Evolutionary conservation across 2,888 invertebrate species (phyloP).

Genomic region (Conistra vaccinii): DNA sequence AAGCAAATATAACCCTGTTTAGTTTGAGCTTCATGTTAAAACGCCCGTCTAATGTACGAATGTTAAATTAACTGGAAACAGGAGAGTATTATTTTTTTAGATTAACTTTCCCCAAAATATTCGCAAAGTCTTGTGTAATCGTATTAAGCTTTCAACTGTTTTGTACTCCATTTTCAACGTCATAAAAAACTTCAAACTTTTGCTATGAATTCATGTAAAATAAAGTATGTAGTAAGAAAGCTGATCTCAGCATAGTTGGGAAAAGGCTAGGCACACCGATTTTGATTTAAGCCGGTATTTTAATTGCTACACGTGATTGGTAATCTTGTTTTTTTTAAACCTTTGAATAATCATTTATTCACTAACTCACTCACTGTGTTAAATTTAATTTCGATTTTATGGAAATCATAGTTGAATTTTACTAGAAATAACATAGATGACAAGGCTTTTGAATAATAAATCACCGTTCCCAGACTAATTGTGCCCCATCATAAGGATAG

Average conservation of each 20-base stretch:
- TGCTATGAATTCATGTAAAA: background rate
- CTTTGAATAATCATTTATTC: background rate
- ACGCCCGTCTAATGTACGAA: background rate
- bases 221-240: background rate
- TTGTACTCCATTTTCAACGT: background rate
- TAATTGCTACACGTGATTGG: background rate
- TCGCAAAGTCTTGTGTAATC: background rate
- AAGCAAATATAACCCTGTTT: constrained; percentile 24
- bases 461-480: background rate
- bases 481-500: background rate
- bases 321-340: background rate
- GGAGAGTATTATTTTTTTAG: background rate
- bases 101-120: background rate
- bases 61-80: constrained; percentile 5
- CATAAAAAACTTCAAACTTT: background rate
- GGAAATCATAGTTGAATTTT: background rate
- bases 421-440: constrained; percentile 1
- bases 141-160: background rate
- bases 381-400: background rate
- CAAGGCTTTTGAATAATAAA: background rate
- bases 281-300: background rate
- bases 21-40: constrained; percentile 28
- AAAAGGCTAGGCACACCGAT: no score
- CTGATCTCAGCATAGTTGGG: no score
- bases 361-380: background rate